Percentiles rank a stretch among this genome's conserved stretches.
phyloP scores from a whole-genome alignment of 2,113 vertebrate species.

The Pristiophorus japonicus region DNA sequence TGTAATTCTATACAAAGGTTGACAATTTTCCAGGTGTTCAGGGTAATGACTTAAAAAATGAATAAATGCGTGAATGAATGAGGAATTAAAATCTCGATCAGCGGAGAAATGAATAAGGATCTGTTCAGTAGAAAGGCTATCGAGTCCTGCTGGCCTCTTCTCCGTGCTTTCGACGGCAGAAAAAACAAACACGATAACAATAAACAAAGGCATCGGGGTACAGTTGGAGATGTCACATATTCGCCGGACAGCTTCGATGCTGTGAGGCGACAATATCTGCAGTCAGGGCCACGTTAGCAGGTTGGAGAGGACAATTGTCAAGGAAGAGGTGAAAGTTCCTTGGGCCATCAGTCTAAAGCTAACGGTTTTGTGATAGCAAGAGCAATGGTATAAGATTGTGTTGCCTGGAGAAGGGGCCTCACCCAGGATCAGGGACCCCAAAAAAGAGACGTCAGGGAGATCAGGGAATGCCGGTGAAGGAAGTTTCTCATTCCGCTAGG shows the following conservation, averaged over 20 bases:
- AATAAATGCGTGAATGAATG: too few relatives aligned
- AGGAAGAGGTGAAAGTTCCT: too few relatives aligned
- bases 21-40: too few relatives aligned
- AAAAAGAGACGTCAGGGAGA: not conserved
- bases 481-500: not conserved
- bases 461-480: not conserved
- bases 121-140: not conserved
- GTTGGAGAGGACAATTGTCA: too few relatives aligned
- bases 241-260: not conserved
- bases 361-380: not conserved
- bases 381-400: not conserved
- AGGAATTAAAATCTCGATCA: not conserved
- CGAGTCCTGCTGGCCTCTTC: not conserved
- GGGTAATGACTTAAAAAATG: too few relatives aligned
- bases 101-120: not conserved
- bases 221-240: not conserved
- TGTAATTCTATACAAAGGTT: too few relatives aligned
- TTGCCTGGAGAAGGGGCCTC: not conserved
- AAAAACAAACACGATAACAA: not conserved
- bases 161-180: not conserved
- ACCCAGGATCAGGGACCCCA: not conserved
- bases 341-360: not conserved
- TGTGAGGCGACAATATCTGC: not conserved
- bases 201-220: too few relatives aligned
- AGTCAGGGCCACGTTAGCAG: too few relatives aligned